Evolutionary conservation across 2,113 vertebrate species (phyloP).

Genomic region (Lota lota): DNA sequence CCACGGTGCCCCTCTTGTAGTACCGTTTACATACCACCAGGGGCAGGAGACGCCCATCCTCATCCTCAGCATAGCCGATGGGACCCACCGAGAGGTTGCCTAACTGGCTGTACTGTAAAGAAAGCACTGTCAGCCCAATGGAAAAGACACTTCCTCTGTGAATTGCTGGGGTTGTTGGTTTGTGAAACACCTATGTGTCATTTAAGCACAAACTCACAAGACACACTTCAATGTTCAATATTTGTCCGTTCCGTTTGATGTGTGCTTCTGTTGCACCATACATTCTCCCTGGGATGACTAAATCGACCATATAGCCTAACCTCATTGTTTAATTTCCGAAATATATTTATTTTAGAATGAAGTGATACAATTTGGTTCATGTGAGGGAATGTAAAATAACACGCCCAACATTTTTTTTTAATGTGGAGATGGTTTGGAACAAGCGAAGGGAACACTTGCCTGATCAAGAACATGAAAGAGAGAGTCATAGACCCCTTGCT

Average conservation of each 20-base stretch:
- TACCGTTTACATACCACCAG: slow-evolving; percentile 84
- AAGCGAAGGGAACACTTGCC: slow-evolving; percentile 66
- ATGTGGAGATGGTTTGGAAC: not conserved
- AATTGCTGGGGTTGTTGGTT: not conserved
- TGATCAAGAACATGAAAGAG: slow-evolving; percentile 86
- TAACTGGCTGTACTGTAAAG: slow-evolving; percentile 81
- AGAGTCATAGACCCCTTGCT: slow-evolving; percentile 79
- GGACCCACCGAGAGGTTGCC: slow-evolving; percentile 82
- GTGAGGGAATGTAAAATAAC: no score
- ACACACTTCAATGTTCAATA: no score
- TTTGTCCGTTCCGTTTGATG: no score
- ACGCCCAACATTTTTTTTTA: no score
- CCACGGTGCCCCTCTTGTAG: slow-evolving; percentile 75
- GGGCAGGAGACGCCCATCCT: slow-evolving; percentile 68
- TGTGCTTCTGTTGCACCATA: no score
- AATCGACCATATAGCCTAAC: no score
- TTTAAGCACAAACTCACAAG: no score
- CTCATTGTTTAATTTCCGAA: no score
- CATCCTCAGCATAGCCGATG: slow-evolving; percentile 76
- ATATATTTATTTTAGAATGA: no score
- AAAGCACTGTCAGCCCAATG: slow-evolving; percentile 17
- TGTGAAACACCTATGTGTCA: no score
- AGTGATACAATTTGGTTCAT: no score
- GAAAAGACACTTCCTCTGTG: slow-evolving; percentile 13
- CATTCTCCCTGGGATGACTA: no score